phyloP scores from a whole-genome alignment of 2,113 vertebrate genomes.

The Copsychus sechellarum region DNA sequence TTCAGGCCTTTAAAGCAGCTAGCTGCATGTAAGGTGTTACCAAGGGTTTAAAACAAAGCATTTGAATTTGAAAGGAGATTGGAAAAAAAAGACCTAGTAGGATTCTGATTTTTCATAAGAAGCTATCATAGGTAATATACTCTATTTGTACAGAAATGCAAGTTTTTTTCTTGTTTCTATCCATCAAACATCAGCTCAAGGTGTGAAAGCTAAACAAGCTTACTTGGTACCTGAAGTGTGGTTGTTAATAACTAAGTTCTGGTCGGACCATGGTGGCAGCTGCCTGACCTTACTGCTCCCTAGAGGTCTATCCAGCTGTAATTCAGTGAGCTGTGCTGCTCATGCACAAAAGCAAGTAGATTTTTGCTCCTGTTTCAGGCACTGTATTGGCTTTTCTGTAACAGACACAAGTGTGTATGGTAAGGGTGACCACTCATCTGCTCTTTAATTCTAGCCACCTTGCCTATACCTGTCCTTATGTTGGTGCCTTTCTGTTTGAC shows the following conservation, averaged over 20 bases:
- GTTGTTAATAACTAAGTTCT: not conserved
- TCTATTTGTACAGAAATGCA: not conserved
- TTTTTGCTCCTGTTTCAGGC: not conserved
- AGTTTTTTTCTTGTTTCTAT: not conserved
- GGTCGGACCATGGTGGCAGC: fast-evolving
- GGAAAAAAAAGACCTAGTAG: not conserved
- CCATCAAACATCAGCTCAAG: not conserved
- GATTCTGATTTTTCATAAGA: not conserved
- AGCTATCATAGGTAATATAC: not conserved
- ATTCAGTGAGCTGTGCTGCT: not conserved
- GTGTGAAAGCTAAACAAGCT: not conserved
- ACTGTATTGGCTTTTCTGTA: not conserved
- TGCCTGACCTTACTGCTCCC: not conserved
- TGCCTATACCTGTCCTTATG: not conserved
- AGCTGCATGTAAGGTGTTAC: not conserved
- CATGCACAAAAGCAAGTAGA: not conserved
- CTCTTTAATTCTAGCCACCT: not conserved
- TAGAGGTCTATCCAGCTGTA: not conserved
- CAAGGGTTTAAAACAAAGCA: not conserved
- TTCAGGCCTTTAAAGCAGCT: not conserved
- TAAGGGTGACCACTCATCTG: not conserved
- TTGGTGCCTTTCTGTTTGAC: not conserved
- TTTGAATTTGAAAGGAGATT: not conserved
- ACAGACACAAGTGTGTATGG: not conserved
- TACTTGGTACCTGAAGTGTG: not conserved